A percentile compares a stretch with the other conserved stretches of the same genome.
Conservation (phyloP, 2,888 invertebrate species). For the Mesopsocus fuscifrons region DNA sequence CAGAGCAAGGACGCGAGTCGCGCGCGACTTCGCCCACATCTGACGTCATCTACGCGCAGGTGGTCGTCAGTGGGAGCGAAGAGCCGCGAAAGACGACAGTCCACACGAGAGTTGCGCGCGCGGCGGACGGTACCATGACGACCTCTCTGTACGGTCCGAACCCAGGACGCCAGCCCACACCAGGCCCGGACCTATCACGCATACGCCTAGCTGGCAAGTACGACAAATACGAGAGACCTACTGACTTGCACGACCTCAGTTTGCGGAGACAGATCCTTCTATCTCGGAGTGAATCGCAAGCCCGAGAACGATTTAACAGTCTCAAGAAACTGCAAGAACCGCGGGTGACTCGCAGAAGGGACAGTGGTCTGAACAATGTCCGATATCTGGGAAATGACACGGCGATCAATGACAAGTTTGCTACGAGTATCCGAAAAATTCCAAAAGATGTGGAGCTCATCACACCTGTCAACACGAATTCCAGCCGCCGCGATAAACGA, state of each 20-base stretch:
- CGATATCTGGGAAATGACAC: slow-evolving; percentile 8
- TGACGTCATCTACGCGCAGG: slow-evolving; percentile 57
- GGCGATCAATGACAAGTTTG: neutral
- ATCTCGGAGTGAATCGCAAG: slow-evolving; percentile 24
- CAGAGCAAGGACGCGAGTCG: slow-evolving; percentile 14
- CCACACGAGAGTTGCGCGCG: slow-evolving; percentile 2
- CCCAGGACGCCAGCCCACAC: slow-evolving; percentile 2
- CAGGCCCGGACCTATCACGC: neutral
- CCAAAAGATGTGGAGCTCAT: slow-evolving; percentile 8
- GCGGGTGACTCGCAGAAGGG: neutral
- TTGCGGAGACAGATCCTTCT: neutral
- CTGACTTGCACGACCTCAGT: slow-evolving; percentile 1
- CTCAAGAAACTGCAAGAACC: slow-evolving; percentile 6
- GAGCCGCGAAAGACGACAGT: slow-evolving; percentile 12
- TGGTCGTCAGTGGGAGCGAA: slow-evolving; percentile 26
- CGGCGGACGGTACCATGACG: neutral
- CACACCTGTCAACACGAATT: neutral
- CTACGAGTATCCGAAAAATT: slow-evolving; percentile 1
- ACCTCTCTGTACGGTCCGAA: slow-evolving; percentile 3
- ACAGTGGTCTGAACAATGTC: neutral
- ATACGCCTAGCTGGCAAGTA: neutral
- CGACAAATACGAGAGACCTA: neutral
- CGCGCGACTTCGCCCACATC: slow-evolving; percentile 11
- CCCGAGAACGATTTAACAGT: slow-evolving; percentile 24
- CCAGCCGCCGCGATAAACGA: neutral